These are phyloP conservation scores for Mionectes macconnelli DNA, from an alignment of 2,113 vertebrate species.

Conservation along the genomic window DNA sequence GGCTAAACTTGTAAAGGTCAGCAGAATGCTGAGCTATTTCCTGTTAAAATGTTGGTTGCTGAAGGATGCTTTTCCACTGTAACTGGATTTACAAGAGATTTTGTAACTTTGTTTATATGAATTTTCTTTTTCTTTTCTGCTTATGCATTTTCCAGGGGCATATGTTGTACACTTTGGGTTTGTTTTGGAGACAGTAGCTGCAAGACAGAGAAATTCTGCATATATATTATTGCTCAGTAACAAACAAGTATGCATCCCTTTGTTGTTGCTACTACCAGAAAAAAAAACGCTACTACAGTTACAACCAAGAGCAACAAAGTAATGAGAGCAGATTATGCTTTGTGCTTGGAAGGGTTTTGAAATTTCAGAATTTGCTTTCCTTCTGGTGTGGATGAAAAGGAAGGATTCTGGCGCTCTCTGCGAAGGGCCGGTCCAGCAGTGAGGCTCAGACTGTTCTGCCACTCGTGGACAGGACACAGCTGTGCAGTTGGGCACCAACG, in stretches of 20 bases:
- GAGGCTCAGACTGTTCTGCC: not conserved
- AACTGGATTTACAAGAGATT: not conserved
- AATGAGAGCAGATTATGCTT: not conserved
- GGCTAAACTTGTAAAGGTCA: constrained; percentile 8
- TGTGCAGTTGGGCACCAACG: not conserved
- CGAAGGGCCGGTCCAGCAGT: not conserved
- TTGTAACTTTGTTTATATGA: not conserved
- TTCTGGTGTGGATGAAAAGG: not conserved
- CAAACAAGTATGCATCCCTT: not conserved
- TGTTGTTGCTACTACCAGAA: not conserved
- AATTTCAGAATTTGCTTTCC: not conserved
- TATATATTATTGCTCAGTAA: not conserved
- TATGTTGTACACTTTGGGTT: not conserved
- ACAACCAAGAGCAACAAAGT: not conserved
- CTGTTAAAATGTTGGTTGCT: not conserved
- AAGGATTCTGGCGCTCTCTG: not conserved
- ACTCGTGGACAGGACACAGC: fast-evolving
- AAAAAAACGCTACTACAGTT: not conserved
- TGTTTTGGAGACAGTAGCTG: not conserved
- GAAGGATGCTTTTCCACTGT: not conserved
- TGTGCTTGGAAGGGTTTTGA: not conserved
- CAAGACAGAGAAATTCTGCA: not conserved
- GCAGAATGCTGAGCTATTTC: constrained; percentile 13
- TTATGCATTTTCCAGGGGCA: not conserved
- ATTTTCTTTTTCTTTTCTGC: not conserved